These are phyloP conservation scores for Pelvicachromis taeniatus DNA, from an alignment of 2,113 vertebrate species.

Conservation along the genomic window DNA sequence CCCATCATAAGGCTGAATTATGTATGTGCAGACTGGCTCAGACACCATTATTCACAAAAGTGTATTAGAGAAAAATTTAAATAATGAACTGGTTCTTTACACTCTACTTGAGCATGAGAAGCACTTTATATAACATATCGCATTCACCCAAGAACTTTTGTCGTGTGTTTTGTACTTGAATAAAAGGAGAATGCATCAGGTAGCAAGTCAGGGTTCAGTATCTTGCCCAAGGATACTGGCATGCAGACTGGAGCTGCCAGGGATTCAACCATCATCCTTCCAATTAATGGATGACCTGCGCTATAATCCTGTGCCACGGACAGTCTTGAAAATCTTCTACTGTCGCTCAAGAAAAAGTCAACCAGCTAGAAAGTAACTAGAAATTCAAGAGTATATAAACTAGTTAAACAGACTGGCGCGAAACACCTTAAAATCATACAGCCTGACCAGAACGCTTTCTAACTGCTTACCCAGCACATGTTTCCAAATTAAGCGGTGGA, in stretches of 20 bases:
- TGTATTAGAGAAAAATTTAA: not conserved
- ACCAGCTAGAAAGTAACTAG: not conserved
- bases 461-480: not conserved
- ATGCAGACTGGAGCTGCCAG: not conserved
- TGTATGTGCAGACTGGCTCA: not conserved
- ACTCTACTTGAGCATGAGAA: not conserved
- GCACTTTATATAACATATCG: not conserved
- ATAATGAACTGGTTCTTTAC: not conserved
- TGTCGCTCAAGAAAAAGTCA: not conserved
- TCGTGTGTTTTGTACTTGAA: not conserved
- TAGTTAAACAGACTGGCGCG: not conserved
- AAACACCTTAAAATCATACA: not conserved
- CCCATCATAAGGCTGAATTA: not conserved
- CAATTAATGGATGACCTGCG: not conserved
- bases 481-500: not conserved
- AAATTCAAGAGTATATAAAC: not conserved
- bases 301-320: not conserved
- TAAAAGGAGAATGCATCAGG: not conserved
- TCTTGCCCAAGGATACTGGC: not conserved
- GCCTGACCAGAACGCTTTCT: not conserved
- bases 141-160: not conserved
- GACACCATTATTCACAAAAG: not conserved
- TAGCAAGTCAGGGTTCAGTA: not conserved
- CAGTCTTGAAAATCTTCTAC: no score
- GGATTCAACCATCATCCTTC: not conserved